Evolutionary conservation across 2,113 vertebrate genomes (phyloP), one percentile per base, ranked within the genome.

Genomic region (Mesembrinibis cayennensis): DNA sequence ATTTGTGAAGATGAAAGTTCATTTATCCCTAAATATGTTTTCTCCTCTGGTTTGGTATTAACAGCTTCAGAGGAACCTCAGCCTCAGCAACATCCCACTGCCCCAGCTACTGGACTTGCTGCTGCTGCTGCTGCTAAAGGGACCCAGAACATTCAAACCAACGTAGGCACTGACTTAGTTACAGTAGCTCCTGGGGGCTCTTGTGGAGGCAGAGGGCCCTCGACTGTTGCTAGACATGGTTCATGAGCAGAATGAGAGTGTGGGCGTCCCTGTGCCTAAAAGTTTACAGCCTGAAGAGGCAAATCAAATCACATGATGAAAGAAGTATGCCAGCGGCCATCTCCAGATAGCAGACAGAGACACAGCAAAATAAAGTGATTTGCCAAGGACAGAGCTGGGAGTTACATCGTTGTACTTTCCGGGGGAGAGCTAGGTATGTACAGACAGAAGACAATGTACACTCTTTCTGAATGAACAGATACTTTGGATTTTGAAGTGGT

Each of bases 111-210:
- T 72, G 47, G 21, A 25, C 29, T 40, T 62, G n/a, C 47, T 61
- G 45, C 84, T 82, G 23, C 40, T 40, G 40, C 30, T 49, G 13
- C 63, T 52, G 56, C 78, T 40, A 1, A 45, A 76, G 32, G 11
- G 14, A 65, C 58, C 5, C 11, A 78, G 50, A 47, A 15, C 27
- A 7, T 45, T 55, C 32, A 81, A 14, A 10, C 13, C n/a, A 65
- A 5, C 22, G 4, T 1, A 0, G 0, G 2, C 15, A 9, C 14
- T 12, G 23, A 6, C 5, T 27, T 7, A 9, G 30, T 20, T 32
- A 10, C 36, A 5, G 30, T 9, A 52, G 52, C 13, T 47, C 38
- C 78, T 15, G 52, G 27, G 38, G 34, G 16, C 16, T 52, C 25
- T 32, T 1, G 1, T 1, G 2, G 34, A 81, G 44, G 13, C 25